These are phyloP conservation scores for Pygmarrhopalites habei DNA, from an alignment of 1,140 invertebrate species.

Conservation along the genomic window DNA sequence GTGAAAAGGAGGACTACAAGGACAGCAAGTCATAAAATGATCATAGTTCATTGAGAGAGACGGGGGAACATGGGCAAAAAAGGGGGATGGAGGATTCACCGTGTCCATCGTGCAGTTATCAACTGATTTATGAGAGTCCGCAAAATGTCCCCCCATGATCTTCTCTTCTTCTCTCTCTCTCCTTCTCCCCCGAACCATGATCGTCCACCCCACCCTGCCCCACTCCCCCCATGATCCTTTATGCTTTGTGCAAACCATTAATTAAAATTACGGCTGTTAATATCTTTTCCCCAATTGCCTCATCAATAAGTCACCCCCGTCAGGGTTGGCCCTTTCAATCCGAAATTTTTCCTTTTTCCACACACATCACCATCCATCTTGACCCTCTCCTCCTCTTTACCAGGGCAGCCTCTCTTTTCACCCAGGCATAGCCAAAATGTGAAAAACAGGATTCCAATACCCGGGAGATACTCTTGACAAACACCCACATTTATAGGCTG, in stretches of 20 bases:
- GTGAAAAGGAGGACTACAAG: constrained; percentile 27
- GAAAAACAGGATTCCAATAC: no score
- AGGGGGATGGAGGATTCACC: constrained; percentile 23
- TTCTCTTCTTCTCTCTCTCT: no score
- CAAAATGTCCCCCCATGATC: constrained; percentile 23
- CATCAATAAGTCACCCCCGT: constrained; percentile 30
- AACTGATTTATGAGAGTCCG: constrained; percentile 26
- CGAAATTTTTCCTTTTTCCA: constrained; percentile 8
- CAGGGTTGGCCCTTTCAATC: constrained; percentile 16
- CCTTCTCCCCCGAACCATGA: no score
- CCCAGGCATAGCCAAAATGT: not conserved
- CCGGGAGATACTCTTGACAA: no score
- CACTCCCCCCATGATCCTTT: no score
- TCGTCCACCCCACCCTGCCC: no score
- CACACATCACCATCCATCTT: constrained; percentile 20
- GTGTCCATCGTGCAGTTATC: constrained; percentile 31
- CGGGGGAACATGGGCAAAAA: constrained; percentile 28
- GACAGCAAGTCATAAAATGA: constrained; percentile 37
- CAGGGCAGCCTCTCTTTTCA: constrained; percentile 6
- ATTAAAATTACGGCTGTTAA: constrained; percentile 34
- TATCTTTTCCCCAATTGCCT: constrained; percentile 28
- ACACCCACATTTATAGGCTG: no score
- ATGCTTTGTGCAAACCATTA: constrained; percentile 28
- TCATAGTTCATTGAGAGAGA: constrained; percentile 31
- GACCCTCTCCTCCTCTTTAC: not conserved